Conservation (phyloP, 2,113 vertebrate species). For the Galbula dea region DNA sequence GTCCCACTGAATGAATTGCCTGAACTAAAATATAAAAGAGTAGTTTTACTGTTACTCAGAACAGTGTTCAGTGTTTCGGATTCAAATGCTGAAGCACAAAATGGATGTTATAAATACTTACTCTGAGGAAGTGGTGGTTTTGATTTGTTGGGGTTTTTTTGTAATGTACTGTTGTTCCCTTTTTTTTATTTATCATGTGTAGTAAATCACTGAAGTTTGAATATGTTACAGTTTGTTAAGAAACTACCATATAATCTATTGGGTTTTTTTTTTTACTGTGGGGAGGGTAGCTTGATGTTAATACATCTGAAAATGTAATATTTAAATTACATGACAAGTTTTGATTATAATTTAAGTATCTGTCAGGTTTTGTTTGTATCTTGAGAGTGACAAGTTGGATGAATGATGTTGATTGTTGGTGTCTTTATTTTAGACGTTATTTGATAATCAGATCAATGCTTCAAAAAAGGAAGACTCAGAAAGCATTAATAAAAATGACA, state of each 20-base stretch:
- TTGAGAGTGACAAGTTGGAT: not conserved
- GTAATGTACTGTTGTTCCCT: not conserved
- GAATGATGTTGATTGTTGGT: not conserved
- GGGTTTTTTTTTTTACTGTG: not conserved
- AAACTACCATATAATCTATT: not conserved
- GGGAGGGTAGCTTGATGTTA: not conserved
- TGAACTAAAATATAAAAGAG: not conserved
- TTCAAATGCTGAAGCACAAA: not conserved
- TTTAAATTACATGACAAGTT: not conserved
- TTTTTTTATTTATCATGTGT: not conserved
- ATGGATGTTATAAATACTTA: not conserved
- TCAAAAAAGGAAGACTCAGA: constrained; percentile 88
- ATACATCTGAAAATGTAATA: not conserved
- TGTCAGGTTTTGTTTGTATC: not conserved
- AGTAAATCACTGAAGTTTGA: not conserved
- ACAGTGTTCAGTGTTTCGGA: not conserved
- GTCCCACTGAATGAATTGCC: not conserved
- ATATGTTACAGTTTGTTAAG: not conserved
- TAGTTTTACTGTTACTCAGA: not conserved
- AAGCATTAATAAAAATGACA: constrained; percentile 81
- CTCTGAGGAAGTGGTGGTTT: not conserved
- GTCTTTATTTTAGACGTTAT: constrained; percentile 79
- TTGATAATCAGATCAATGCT: constrained; percentile 85
- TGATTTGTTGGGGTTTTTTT: not conserved
- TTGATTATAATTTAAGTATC: not conserved